phyloP scores from a whole-genome alignment of 1,140 invertebrate genomes.

The Papilio xuthus region DNA sequence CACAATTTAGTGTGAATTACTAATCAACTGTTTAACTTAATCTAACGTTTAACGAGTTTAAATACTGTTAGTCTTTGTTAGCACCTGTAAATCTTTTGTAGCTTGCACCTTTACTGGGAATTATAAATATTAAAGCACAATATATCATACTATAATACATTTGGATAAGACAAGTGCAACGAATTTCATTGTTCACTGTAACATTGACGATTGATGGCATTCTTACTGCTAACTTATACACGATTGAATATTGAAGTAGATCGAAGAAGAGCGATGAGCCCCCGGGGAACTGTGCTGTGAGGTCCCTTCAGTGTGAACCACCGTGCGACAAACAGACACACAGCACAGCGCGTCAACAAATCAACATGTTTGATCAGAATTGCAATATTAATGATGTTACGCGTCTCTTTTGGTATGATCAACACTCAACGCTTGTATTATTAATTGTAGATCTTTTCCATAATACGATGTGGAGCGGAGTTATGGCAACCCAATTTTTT shows the following conservation, averaged over 20 bases:
- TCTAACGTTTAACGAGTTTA: too few species aligned
- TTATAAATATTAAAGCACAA: slow-evolving; percentile 32
- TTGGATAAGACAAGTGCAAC: slow-evolving; percentile 11
- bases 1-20: not conserved
- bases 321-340: not conserved
- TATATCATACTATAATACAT: slow-evolving; percentile 31
- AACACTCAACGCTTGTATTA: not conserved
- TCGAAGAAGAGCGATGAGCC: slow-evolving; percentile 1
- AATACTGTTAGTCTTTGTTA: not conserved
- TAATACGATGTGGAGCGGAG: not conserved
- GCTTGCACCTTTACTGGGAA: not conserved
- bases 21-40: not conserved
- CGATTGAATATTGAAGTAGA: not conserved
- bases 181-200: not conserved
- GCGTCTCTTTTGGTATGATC: not conserved
- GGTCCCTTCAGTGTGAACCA: not conserved
- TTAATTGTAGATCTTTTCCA: not conserved
- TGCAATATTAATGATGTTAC: slow-evolving; percentile 5
- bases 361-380: slow-evolving; percentile 5
- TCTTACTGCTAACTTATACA: not conserved
- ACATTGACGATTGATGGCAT: not conserved
- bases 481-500: too few species aligned
- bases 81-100: not conserved
- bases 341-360: not conserved
- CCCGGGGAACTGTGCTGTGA: not conserved